phyloP scores from a whole-genome alignment of 64 coral and sea anemone genomes.

The Hydrozoanthus tunicans region DNA sequence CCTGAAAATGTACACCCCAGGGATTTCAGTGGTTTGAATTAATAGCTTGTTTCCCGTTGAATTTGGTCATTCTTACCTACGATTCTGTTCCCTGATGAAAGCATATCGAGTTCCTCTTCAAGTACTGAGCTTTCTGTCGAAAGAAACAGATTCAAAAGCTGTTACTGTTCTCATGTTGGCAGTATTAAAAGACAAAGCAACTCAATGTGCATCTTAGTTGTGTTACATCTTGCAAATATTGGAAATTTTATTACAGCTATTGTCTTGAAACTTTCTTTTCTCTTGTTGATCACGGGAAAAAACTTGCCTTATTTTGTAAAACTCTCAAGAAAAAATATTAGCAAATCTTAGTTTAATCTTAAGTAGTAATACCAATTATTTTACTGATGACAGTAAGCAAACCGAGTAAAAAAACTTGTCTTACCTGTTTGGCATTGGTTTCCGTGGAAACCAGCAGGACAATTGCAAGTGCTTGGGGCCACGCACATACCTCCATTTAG shows the following conservation, averaged over 20 bases:
- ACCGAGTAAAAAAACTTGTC: not conserved
- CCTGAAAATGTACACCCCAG: no score
- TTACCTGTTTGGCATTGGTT: slow-evolving; percentile 46
- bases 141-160: not conserved
- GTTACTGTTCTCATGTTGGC: no score
- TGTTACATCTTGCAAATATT: no score
- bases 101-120: not conserved
- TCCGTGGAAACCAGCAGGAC: slow-evolving; percentile 1
- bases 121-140: not conserved
- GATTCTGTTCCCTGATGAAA: not conserved
- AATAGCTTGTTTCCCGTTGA: not conserved
- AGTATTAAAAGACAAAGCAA: no score
- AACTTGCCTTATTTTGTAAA: no score
- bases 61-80: not conserved
- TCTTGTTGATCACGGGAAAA: no score
- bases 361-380: not conserved
- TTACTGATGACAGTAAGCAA: not conserved
- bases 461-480: slow-evolving; percentile 32
- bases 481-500: slow-evolving; percentile 55
- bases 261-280: no score
- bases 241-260: no score
- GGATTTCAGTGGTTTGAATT: not conserved
- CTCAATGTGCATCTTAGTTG: no score
- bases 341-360: no score
- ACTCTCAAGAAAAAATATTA: no score